phyloP scores from a whole-genome alignment of 2,113 vertebrate genomes.

The Oreochromis tanganicae region DNA sequence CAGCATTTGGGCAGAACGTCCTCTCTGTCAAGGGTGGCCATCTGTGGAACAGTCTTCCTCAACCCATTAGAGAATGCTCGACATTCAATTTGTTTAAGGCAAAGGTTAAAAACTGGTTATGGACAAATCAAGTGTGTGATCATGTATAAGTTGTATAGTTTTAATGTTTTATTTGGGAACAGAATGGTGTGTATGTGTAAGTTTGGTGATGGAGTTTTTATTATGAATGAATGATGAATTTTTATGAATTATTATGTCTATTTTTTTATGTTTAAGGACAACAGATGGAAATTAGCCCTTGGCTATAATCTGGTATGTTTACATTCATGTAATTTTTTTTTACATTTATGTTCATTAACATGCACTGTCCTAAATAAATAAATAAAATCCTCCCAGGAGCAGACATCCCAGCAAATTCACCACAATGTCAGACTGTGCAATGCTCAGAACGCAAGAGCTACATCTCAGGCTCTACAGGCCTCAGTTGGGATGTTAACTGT shows the following conservation, averaged over 20 bases:
- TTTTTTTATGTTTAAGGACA: background rate
- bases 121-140: no score
- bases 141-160: no score
- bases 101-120: background rate
- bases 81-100: no score
- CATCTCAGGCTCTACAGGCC: background rate
- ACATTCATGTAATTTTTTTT: background rate
- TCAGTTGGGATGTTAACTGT: background rate
- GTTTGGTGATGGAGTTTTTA: no score
- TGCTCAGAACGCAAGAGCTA: background rate
- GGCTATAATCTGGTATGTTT: background rate
- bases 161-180: no score
- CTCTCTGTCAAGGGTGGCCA: no score
- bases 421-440: background rate
- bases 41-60: no score
- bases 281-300: background rate
- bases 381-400: background rate
- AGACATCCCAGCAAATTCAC: background rate
- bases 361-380: background rate
- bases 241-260: no score
- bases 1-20: no score
- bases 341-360: background rate
- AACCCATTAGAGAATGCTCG: no score
- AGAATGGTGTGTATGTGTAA: no score
- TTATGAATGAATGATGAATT: no score